Conservation (phyloP, 2,888 invertebrate species). For the Drosophila meridiana region DNA sequence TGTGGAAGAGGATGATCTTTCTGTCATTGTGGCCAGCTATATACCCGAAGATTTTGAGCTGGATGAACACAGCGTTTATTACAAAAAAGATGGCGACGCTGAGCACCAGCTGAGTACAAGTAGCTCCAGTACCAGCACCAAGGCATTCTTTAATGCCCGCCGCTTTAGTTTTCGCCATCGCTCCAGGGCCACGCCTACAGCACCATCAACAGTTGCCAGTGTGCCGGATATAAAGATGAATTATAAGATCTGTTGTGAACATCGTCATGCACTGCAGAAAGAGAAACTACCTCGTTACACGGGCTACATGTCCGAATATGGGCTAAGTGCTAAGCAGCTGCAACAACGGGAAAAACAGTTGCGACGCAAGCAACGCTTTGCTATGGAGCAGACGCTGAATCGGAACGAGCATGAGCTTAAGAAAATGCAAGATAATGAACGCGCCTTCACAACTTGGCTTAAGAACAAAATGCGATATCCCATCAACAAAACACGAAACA, state of each 20-base stretch:
- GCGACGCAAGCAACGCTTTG: constrained; percentile 77
- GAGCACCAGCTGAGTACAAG: constrained; percentile 3
- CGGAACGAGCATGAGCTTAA: constrained; percentile 85
- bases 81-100: constrained; percentile 47
- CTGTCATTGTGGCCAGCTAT: constrained; percentile 84
- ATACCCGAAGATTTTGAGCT: constrained; percentile 75
- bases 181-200: constrained; percentile 34
- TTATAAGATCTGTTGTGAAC: constrained; percentile 85
- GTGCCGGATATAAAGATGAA: constrained; percentile 80
- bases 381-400: constrained; percentile 81
- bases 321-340: constrained; percentile 85
- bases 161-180: constrained; percentile 79
- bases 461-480: constrained; percentile 85
- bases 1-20: constrained; percentile 82
- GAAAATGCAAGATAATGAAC: constrained; percentile 86
- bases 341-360: constrained; percentile 84
- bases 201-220: constrained; percentile 12
- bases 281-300: constrained; percentile 86
- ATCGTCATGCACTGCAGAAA: constrained; percentile 80
- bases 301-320: constrained; percentile 86
- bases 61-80: constrained; percentile 68
- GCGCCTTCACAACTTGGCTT: constrained; percentile 86
- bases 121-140: constrained; percentile 44
- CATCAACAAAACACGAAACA: constrained; percentile 84
- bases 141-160: constrained; percentile 67